Evolutionary conservation across 2,113 vertebrate species (phyloP), one percentile per base, ranked within the genome.

Genomic region (Peromyscus californicus): DNA sequence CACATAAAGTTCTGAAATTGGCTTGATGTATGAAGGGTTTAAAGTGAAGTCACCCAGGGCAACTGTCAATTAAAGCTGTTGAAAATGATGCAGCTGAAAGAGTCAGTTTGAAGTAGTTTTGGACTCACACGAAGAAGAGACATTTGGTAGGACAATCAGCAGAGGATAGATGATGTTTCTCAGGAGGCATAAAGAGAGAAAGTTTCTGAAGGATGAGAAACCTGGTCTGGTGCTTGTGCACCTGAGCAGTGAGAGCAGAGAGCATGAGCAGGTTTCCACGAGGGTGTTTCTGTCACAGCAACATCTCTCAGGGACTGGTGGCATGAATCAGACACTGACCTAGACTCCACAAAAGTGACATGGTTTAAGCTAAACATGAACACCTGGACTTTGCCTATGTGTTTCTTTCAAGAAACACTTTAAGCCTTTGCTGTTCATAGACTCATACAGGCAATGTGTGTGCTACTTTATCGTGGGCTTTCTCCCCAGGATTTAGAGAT

Each of bases 301-400:
- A 0, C 57, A 42, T 3, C 10, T 24, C 0, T 9, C 7, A 1
- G 5, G 24, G 1, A 45, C 21, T 9, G 29, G 29, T 11, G 1
- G 19, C 42, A 0, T 2, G 12, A 72, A 42, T 57, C 31, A 57
- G 0, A 36, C 17, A 0, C 29, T 7, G 36, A 7, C 36, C 57
- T 10, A 1, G 29, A 45, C 4, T 33, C 69, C 84, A 57, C 3
- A 26, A 61, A 45, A 39, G 61, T 33, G 31, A 45, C 31, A 13
- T 4, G 54, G 2, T 26, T 69, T 16, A 26, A 42, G 39, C 11
- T 17, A 80, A 59, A 59, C 7, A 19, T 54, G 57, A 69, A 0
- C 67, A 21, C 21, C 33, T 31, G 57, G 1, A 69, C 26, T 61
- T 80, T 69, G 33, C 2, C 16, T 79, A 33, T 19, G 7, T 26